phyloP scores from a whole-genome alignment of 2,888 invertebrate species.

The Hirtodrosophila cameraria region DNA sequence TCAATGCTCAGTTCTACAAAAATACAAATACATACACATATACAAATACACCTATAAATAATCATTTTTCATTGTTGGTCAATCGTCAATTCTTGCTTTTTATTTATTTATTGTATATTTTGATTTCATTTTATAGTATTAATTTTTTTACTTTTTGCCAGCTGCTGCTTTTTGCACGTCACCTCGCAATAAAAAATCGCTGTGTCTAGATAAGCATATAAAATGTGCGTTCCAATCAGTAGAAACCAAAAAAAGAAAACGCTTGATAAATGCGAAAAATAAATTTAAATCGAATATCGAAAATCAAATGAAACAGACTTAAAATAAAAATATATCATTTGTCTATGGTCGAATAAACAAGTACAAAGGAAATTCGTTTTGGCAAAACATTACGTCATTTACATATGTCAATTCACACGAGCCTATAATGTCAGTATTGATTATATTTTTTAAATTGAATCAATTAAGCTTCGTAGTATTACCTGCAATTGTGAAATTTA shows the following conservation, averaged over 20 bases:
- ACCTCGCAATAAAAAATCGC: conserved; percentile 28
- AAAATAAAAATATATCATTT: conserved; percentile 30
- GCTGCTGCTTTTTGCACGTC: conserved; percentile 54
- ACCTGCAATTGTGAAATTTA: conserved; percentile 34
- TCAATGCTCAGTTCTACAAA: conserved; percentile 18
- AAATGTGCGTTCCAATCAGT: conserved; percentile 44
- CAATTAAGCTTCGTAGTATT: conserved; percentile 19
- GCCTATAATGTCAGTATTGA: background rate
- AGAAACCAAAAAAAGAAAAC: conserved; percentile 26
- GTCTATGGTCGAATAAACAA: conserved; percentile 44
- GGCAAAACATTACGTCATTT: conserved; percentile 57
- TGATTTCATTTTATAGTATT: conserved; percentile 40
- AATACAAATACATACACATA: too few species aligned
- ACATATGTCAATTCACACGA: conserved; percentile 47
- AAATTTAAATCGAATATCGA: conserved; percentile 32
- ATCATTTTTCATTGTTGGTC: conserved; percentile 50
- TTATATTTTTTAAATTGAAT: conserved; percentile 15
- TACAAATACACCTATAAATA: conserved; percentile 38
- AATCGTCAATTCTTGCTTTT: conserved; percentile 35
- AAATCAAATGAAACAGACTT: too few species aligned
- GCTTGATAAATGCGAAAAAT: conserved; percentile 28
- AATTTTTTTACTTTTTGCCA: conserved; percentile 41
- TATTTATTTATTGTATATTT: conserved; percentile 28
- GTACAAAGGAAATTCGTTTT: conserved; percentile 28
- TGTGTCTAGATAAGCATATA: conserved; percentile 61